Evolutionary conservation across 64 coral and sea anemone species (phyloP), one percentile per base, ranked within the genome.

Genomic region (Montipora cactus): DNA sequence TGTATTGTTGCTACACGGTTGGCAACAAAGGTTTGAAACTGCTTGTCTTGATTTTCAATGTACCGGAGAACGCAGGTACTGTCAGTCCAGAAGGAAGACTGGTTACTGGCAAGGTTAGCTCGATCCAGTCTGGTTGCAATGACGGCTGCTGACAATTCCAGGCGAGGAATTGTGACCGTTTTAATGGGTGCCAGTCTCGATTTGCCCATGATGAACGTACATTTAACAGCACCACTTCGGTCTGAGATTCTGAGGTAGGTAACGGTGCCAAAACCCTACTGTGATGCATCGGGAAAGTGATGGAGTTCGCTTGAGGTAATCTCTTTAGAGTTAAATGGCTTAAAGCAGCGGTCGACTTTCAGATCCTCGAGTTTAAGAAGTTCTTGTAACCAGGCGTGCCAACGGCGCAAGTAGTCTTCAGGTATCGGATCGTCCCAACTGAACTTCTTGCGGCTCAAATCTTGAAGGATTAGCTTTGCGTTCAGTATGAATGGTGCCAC

Each of bases 91-190:
- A 23, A 23, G 23, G 23, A 23, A 23, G 23, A 53, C 51, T 53
- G 23, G 11, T 20, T 15, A 79, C 49, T 11, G 77, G 77, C 10
- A 79, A 21, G 28, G 20, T 83, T 5, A 83, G 55, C 18, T 83
- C 80, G 59, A 18, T 87, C 82, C 0, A 93, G 86, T 72, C 71
- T 76, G 1, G 86, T 75, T 7, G 86, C 86, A 6, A 88, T 45
- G 18, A 88, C 86, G 4, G 86, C 86, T 74, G 86, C 69, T 72
- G 67, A 88, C 6, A 88, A 46, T 21, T 88, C 86, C 50, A 88
- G 20, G 22, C 86, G 13, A 45, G 86, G 86, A n/a, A 88, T 49
- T 48, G 68, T 88, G 1, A 88, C 49, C 20, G 55, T 1, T 71
- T 88, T 76, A 5, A 81, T 51, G 47, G 79, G 79, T 6, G 79